phyloP scores from a whole-genome alignment of 2,888 invertebrate species.

The Elysia crispata region DNA sequence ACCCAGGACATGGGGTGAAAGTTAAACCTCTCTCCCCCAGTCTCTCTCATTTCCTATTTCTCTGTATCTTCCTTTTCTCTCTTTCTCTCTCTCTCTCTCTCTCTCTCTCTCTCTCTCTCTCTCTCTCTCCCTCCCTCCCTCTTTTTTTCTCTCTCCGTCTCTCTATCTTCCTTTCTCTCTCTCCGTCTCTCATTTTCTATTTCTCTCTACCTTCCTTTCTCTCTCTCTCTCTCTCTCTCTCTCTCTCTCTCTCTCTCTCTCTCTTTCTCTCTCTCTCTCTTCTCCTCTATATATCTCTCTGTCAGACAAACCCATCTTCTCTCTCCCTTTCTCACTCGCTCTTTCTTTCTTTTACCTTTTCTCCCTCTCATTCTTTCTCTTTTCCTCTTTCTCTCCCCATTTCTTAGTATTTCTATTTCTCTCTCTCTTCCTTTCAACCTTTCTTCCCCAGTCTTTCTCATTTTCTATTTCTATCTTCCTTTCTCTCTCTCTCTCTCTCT shows the following conservation, averaged over 20 bases:
- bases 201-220: background rate
- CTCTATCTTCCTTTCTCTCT: background rate
- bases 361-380: background rate
- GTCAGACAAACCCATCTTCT: too few relatives aligned
- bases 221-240: background rate
- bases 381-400: too few relatives aligned
- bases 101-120: conserved; percentile 52
- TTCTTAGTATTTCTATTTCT: background rate
- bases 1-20: too few relatives aligned
- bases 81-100: conserved; percentile 43
- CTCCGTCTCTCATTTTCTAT: background rate
- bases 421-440: background rate
- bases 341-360: too few relatives aligned
- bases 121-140: conserved; percentile 49
- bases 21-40: too few relatives aligned
- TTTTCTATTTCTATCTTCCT: background rate
- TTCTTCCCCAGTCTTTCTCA: too few relatives aligned
- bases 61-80: too few relatives aligned
- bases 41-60: too few relatives aligned
- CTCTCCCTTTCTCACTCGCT: too few relatives aligned
- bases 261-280: background rate
- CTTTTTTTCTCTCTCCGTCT: conserved; percentile 27
- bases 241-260: background rate
- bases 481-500: background rate
- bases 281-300: background rate